Percentiles rank a stretch among this genome's conserved stretches.
These are phyloP conservation scores for Pristionchus maxplancki DNA, from an alignment of 2,888 invertebrate species.

Conservation along the genomic window DNA sequence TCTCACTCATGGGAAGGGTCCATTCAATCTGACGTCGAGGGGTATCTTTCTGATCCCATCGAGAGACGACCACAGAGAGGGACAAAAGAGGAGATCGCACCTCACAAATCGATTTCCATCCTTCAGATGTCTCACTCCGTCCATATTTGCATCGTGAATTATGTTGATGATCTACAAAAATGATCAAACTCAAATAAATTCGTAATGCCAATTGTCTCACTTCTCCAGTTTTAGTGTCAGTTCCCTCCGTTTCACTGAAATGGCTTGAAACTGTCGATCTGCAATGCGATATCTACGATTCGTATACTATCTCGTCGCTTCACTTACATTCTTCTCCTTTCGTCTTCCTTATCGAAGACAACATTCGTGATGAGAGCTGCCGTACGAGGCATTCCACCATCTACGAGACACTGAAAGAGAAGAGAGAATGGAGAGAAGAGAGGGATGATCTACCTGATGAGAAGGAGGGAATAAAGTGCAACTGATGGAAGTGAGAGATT, in stretches of 20 bases:
- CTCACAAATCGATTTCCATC: constrained; percentile 62
- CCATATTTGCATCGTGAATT: constrained; percentile 74
- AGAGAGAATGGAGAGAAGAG: background rate
- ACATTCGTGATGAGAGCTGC: constrained; percentile 14
- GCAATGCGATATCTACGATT: too few relatives aligned
- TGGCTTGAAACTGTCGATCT: background rate
- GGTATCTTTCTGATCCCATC: constrained; percentile 35
- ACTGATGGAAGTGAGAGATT: constrained; percentile 1
- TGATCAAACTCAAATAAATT: background rate
- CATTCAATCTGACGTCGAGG: background rate
- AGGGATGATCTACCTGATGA: too few relatives aligned
- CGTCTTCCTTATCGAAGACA: constrained; percentile 33
- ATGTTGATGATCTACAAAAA: constrained; percentile 60
- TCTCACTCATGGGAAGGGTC: background rate
- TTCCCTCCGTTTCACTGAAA: constrained; percentile 5
- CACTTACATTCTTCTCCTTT: background rate
- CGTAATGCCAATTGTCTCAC: background rate
- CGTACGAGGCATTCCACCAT: constrained; percentile 37
- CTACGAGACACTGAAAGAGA: background rate
- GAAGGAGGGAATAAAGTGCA: too few relatives aligned
- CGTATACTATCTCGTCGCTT: too few relatives aligned
- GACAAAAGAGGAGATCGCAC: constrained; percentile 52
- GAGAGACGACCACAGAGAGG: background rate
- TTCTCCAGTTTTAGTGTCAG: constrained; percentile 45
- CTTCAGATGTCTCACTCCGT: constrained; percentile 74